These are phyloP conservation scores for Micoletzkya japonica DNA, from an alignment of 2,888 invertebrate genomes.

Conservation along the genomic window DNA sequence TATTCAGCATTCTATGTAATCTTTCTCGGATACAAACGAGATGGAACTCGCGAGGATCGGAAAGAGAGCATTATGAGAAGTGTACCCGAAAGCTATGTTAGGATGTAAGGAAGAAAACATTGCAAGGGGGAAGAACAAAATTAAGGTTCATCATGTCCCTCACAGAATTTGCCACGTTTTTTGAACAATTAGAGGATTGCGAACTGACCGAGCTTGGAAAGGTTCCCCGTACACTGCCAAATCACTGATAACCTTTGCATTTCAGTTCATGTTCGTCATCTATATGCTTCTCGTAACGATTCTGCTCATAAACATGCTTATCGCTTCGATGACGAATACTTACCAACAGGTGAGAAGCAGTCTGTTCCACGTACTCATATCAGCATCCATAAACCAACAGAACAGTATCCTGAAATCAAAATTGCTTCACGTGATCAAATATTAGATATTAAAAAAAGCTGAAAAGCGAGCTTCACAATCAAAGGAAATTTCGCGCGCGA, in stretches of 20 bases:
- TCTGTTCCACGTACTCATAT: no score
- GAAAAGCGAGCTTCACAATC: background rate
- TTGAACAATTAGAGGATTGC: constrained; percentile 80
- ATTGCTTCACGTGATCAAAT: no score
- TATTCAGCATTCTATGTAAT: constrained; percentile 68
- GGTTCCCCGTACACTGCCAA: constrained; percentile 29
- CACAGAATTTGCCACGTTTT: constrained; percentile 93
- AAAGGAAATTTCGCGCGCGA: no score
- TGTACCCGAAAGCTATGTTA: constrained; percentile 84
- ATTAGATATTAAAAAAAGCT: no score
- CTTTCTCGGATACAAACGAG: constrained; percentile 55
- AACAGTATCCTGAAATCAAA: no score
- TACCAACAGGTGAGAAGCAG: constrained; percentile 80
- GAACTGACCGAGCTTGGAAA: constrained; percentile 74
- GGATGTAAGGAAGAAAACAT: constrained; percentile 13
- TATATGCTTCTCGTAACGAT: constrained; percentile 97
- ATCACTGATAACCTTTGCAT: constrained; percentile 15
- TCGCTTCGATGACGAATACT: constrained; percentile 99
- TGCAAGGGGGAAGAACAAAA: background rate
- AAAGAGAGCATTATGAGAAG: constrained; percentile 66
- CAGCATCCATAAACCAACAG: no score
- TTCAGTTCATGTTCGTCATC: constrained; percentile 78
- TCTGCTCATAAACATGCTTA: constrained; percentile 87
- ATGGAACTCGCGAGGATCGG: constrained; percentile 36
- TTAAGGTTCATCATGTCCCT: constrained; percentile 87